Conservation (phyloP, 2,113 vertebrate species). For the Tragelaphus strepsiceros region DNA sequence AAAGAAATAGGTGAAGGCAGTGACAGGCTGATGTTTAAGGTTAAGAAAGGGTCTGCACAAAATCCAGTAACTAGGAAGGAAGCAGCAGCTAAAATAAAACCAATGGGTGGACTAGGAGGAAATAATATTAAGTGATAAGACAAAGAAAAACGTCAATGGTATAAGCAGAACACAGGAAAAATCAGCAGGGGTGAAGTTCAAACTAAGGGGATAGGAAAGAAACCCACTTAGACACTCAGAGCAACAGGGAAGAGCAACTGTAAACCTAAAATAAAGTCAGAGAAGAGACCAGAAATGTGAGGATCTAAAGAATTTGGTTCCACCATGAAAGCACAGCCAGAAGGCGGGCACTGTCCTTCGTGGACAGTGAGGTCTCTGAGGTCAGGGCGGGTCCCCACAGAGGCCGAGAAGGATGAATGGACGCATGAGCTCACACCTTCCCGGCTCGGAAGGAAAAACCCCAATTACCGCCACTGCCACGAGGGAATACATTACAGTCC, state of each 20-base stretch:
- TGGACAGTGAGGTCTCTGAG: fast-evolving
- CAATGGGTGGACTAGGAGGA: conserved; percentile 54
- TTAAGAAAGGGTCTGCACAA: conserved; percentile 32
- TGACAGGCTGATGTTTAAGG: background rate
- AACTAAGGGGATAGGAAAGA: background rate
- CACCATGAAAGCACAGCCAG: background rate
- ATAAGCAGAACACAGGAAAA: background rate
- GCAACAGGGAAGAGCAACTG: background rate
- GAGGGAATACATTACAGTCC: fast-evolving
- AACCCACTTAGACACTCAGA: background rate
- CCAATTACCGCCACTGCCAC: fast-evolving
- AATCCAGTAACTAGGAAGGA: conserved; percentile 65
- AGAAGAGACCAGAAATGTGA: background rate
- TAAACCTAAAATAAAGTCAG: background rate
- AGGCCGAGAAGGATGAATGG: background rate
- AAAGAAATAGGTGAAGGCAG: fast-evolving
- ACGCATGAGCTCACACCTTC: fast-evolving
- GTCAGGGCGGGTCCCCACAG: background rate
- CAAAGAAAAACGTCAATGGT: conserved; percentile 26
- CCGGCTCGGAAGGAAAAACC: fast-evolving
- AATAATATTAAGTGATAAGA: conserved; percentile 70
- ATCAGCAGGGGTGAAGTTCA: background rate
- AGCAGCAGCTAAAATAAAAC: conserved; percentile 71
- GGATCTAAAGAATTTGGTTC: no score
- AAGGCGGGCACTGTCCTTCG: fast-evolving